These are phyloP conservation scores for Cichladusa arquata DNA, from an alignment of 2,113 vertebrate species.

Conservation along the genomic window DNA sequence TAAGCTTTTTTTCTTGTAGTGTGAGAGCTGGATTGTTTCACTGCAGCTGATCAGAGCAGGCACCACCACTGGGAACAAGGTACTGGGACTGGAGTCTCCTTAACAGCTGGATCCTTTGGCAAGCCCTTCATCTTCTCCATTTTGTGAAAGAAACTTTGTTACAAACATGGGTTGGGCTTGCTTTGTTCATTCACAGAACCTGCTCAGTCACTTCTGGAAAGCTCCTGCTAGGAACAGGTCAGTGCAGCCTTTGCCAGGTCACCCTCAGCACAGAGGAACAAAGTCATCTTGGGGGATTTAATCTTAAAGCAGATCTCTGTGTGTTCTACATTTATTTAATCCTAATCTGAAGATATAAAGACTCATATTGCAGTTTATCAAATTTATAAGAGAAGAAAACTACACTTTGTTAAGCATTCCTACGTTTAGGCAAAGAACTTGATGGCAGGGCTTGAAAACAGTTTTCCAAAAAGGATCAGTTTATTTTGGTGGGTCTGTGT, in stretches of 20 bases:
- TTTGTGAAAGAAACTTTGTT: background rate
- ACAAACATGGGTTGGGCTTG: accelerated
- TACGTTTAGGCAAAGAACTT: background rate
- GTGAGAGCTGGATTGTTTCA: background rate
- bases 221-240: background rate
- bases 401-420: background rate
- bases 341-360: background rate
- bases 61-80: background rate
- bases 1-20: too few species aligned
- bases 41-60: background rate
- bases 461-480: background rate
- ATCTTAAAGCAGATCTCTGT: background rate
- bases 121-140: accelerated
- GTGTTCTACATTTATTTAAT: background rate
- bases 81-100: background rate
- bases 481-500: constrained; percentile 97
- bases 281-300: background rate
- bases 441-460: accelerated
- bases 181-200: background rate
- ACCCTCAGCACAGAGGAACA: background rate
- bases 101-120: background rate
- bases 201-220: accelerated
- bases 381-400: background rate
- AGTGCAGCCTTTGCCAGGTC: background rate
- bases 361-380: background rate